Conservation (phyloP, 1,140 invertebrate species). For the Drosophila subobscura region DNA sequence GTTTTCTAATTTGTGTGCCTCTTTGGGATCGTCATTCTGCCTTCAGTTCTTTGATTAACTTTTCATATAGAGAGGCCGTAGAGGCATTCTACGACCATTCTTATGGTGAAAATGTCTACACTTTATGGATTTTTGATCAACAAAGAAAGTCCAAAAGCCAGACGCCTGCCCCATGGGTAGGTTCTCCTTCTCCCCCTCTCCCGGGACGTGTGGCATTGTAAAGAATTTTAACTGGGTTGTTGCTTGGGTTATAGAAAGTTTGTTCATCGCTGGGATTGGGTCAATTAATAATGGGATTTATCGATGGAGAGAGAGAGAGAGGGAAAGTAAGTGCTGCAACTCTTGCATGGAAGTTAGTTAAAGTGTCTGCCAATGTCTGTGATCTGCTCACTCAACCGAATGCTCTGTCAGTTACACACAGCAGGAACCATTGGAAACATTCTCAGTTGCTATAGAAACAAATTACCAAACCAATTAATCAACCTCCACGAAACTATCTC, state of each 20-base stretch:
- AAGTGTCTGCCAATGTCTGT: no score
- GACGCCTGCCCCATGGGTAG: conserved; percentile 4
- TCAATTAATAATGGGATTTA: conserved; percentile 24
- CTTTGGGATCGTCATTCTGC: not conserved
- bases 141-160: conserved; percentile 56
- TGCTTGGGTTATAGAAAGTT: conserved; percentile 63
- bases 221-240: conserved; percentile 63
- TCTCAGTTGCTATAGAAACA: no score
- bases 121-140: conserved; percentile 73
- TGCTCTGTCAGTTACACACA: no score
- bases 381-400: no score
- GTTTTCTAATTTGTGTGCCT: conserved; percentile 53
- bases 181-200: conserved; percentile 14
- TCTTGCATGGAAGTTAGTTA: conserved; percentile 10
- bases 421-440: no score
- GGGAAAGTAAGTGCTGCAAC: conserved; percentile 35
- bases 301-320: not conserved
- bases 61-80: conserved; percentile 14
- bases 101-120: conserved; percentile 63
- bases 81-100: conserved; percentile 52
- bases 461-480: no score
- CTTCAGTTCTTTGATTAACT: conserved; percentile 39
- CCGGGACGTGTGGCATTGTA: conserved; percentile 56
- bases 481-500: no score
- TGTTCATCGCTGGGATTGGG: conserved; percentile 19